Evolutionary conservation across 2,797 vertebrate species (phyloP), one percentile per base, ranked within the genome.

Genomic region (Lacerta agilis): DNA sequence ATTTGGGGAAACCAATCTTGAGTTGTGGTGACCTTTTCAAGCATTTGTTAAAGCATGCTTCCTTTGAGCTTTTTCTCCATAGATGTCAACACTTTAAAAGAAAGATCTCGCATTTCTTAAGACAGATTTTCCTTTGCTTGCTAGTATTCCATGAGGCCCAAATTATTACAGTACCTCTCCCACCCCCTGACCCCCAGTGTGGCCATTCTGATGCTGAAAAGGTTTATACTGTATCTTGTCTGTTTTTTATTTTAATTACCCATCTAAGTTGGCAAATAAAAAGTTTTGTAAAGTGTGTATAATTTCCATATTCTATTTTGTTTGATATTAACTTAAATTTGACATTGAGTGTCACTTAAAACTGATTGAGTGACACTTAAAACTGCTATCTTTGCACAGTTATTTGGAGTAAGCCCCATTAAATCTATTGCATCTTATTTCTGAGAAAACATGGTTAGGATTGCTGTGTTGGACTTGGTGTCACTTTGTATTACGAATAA

Each of bases 1-100:
- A 55, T 83, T 82, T 87, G 43, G 41, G 73, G 73, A 81, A 87
- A 66, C n/a, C 8, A 45, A 43, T 38, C 20, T 82, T 75, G 43
- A 61, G 17, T 38, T 61, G 11, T 45, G 18, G 36, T 61, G 41
- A 36, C 20, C 15, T 43, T 33, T 67, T 49, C 6, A 72, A 27
- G 58, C 18, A 49, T 45, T 38, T 64, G 29, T 72, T 43, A 66
- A 25, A 43, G 43, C 45, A 72, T 58, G 61, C 23, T 85, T 85
- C 38, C 33, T 85, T n/a, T 29, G 23, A 25, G 58, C 18, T 49
- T 78, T 41, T 69, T 15, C 11, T 23, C 11, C 33, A 82, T 38
- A 72, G 8, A 38, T 87, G 27, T 49, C 49, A 87, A 61, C 58
- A 7, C 27, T 13, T 61, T 7, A n/a, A 20, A 61, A 73, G 81